Base-by-base conservation (phyloP, 1,140 invertebrate genomes). In the Polypedilum vanderplanki region DNA sequence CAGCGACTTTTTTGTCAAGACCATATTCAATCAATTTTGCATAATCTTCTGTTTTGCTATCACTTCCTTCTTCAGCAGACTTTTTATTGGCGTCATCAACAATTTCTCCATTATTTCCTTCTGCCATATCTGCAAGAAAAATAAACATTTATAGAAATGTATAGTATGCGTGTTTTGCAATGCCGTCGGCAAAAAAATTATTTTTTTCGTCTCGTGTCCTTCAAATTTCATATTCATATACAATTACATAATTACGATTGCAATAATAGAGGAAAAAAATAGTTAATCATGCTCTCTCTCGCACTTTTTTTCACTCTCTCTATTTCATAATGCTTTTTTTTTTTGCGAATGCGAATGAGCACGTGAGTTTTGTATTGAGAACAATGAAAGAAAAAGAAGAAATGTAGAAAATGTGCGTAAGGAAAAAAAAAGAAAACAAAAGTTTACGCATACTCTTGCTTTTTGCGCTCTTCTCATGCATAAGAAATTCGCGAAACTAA, bases 11-110 rank as follows among this genome's bases (percentile, higher is more conserved):
- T 83, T 91, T 90, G 85, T 96, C 93, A 82, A 98, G 89, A 82
- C 95, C 95, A 90, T 96, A 96, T 80, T 95, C 92, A 81, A 96
- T 88, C 77, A 98, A 85, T 87, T 93, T 94, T 82, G 87, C 87
- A 85, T 91, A 93, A 85, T 95, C 93, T 86, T 93, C 91, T 81
- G 92, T 93, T 83, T 89, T 87, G 84, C 91, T 89, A 84, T 87
- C 87, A 81, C 90, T 88, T 81, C 88, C 89, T 81, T 89, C 88
- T 80, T 88, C 87, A 80, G 84, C 83, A 33, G 24, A 33, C 84
- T 87, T 86, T 80, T 85, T 83, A 85, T 88, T 86, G 83, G 87
- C 84, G 85, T 92, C 91, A 87, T 93, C 91, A 85, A 90, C 87
- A 87, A 93, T 87, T 88, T 93, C 92, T 87, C 92, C 92, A 90